A percentile compares a stretch with the other conserved stretches of the same genome.
phyloP scores from a whole-genome alignment of 1,140 invertebrate genomes.

The Achroia grisella region DNA sequence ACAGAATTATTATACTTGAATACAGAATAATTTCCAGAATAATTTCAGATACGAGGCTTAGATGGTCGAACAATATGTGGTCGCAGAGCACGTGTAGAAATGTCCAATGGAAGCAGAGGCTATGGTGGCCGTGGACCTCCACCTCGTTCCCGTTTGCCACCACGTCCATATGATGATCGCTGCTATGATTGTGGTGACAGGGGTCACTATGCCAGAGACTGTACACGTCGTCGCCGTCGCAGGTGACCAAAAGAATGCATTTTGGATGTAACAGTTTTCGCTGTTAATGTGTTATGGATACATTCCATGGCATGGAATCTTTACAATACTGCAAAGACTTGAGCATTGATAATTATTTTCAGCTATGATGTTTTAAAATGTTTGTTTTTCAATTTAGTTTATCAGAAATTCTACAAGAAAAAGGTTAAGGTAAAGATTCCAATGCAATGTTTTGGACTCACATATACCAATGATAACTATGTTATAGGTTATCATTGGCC shows the following conservation, averaged over 20 bases:
- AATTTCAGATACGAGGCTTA: constrained; percentile 67
- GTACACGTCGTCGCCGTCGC: constrained; percentile 79
- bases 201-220: constrained; percentile 94
- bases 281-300: constrained; percentile 4
- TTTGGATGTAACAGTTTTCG: too few relatives aligned
- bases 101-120: constrained; percentile 89
- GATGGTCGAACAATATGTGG: constrained; percentile 90
- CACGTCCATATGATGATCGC: constrained; percentile 83
- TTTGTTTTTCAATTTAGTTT: background rate
- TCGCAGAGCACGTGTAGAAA: constrained; percentile 90
- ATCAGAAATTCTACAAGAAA: too few relatives aligned
- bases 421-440: constrained; percentile 40
- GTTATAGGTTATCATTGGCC: constrained; percentile 74
- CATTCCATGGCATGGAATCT: constrained; percentile 37
- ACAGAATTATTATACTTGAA: too few relatives aligned
- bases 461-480: constrained; percentile 73
- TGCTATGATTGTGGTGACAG: constrained; percentile 95
- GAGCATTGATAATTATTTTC: too few relatives aligned
- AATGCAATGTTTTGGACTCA: constrained; percentile 46
- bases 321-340: too few relatives aligned
- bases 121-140: constrained; percentile 76
- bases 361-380: constrained; percentile 3
- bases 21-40: background rate
- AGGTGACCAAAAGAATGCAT: constrained; percentile 39
- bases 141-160: constrained; percentile 78